phyloP scores from a whole-genome alignment of 2,113 vertebrate genomes.

The Sylvia atricapilla region DNA sequence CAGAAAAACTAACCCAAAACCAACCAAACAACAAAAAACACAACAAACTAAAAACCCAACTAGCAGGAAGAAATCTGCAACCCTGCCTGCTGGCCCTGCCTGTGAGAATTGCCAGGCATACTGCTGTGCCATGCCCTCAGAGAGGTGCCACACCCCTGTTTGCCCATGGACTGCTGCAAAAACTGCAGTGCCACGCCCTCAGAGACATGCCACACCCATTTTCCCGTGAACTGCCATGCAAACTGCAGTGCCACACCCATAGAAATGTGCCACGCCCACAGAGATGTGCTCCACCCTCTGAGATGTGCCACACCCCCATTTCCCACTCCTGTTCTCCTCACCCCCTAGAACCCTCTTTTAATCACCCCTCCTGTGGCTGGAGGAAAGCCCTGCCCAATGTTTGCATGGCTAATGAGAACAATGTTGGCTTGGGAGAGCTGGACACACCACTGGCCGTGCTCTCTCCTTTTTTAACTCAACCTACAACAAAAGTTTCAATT shows the following conservation, averaged over 20 bases:
- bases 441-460: fast-evolving
- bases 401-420: fast-evolving
- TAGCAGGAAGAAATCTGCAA: background rate
- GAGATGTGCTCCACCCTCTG: background rate
- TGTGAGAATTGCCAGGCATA: background rate
- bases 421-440: background rate
- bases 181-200: background rate
- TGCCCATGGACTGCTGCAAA: fast-evolving
- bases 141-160: no score
- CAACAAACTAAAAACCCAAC: background rate
- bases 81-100: background rate
- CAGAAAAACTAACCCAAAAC: background rate
- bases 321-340: background rate
- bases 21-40: background rate
- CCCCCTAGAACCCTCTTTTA: background rate
- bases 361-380: background rate
- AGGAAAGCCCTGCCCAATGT: background rate
- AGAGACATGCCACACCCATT: background rate
- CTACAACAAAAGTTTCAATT: background rate
- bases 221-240: background rate
- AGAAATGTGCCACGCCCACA: background rate
- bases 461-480: background rate
- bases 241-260: background rate
- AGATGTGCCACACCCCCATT: background rate
- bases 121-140: background rate